phyloP scores from a whole-genome alignment of 2,888 invertebrate species.

The Drosophila eohydei region DNA sequence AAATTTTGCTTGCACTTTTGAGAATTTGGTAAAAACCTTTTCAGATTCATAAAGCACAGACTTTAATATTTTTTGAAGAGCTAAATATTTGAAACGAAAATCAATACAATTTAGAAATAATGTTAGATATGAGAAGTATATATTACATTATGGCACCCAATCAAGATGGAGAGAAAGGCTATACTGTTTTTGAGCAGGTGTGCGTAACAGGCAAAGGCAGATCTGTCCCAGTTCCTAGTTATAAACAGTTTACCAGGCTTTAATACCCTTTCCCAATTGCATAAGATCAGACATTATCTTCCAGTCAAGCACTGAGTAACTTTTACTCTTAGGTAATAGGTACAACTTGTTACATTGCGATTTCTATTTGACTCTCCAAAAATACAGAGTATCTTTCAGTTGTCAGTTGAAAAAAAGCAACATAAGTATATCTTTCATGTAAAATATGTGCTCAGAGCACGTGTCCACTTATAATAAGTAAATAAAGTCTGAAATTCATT shows the following conservation, averaged over 20 bases:
- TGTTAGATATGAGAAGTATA: neutral
- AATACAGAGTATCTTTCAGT: neutral
- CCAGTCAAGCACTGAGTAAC: too few species aligned
- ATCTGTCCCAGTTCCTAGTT: too few species aligned
- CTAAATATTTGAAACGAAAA: neutral
- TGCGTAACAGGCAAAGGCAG: neutral
- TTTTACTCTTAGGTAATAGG: too few species aligned
- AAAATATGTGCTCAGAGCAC: constrained; percentile 3
- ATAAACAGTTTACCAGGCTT: too few species aligned
- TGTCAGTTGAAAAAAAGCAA: neutral
- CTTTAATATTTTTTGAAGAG: neutral
- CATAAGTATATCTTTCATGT: neutral
- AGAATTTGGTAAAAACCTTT: constrained; percentile 32
- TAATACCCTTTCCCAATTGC: too few species aligned
- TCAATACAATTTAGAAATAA: neutral
- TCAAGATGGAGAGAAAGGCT: neutral
- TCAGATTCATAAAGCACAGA: neutral
- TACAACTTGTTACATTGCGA: neutral
- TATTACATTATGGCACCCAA: neutral
- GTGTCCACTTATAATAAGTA: constrained; percentile 22
- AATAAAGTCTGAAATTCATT: constrained; percentile 36
- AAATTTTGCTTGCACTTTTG: constrained; percentile 41
- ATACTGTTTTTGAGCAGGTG: neutral
- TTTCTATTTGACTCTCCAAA: neutral
- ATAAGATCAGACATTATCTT: too few species aligned